Evolutionary conservation across 2,888 invertebrate genomes (phyloP), one percentile per base, ranked within the genome.

Genomic region (Sisyra terminalis): DNA sequence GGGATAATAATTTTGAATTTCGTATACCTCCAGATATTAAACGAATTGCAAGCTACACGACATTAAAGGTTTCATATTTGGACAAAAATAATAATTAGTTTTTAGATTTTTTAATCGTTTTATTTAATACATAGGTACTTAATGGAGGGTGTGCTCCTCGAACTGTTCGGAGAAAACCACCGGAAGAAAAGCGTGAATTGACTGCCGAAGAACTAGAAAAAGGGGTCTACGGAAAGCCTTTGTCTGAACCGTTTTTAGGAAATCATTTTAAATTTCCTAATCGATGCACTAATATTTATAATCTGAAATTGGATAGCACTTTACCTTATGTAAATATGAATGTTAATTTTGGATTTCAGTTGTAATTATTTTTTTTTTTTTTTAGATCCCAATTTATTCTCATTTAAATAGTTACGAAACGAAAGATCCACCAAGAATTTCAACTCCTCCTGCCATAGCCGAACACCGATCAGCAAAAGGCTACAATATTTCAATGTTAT

Each of bases 11-110:
- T 7, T 63, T 68, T 18, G 54, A 65, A n/a, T 67, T 61, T 51
- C 67, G 71, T 30, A 60, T 78, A 48, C 88, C 88, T 3, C 74
- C 78, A 0, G 88, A 89, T 57, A 71, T 88, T 7, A 66, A 67
- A 50, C 73, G 79, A 56, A 69, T 76, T 16, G 80, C 77, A 46
- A 86, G 85, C 52, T 81, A 73, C 40, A 82, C 82, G 14, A 85
- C 85, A 0, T 65, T 84, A 42, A 78, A 81, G 63, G 85, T 80
- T 57, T 50, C 45, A 3, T 24, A 5, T 24, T n/a, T n/a, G n/a
- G n/a, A n/a, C n/a, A n/a, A n/a, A n/a, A n/a, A n/a, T n/a, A n/a
- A n/a, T n/a, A n/a, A n/a, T n/a, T n/a, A n/a, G n/a, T n/a, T n/a
- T n/a, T n/a, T n/a, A n/a, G n/a, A 35, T 11, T 18, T 38, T 24